A percentile compares a stretch with the other conserved stretches of the same genome.
phyloP scores from a whole-genome alignment of 2,113 vertebrate genomes.

The Anolis sagrei region DNA sequence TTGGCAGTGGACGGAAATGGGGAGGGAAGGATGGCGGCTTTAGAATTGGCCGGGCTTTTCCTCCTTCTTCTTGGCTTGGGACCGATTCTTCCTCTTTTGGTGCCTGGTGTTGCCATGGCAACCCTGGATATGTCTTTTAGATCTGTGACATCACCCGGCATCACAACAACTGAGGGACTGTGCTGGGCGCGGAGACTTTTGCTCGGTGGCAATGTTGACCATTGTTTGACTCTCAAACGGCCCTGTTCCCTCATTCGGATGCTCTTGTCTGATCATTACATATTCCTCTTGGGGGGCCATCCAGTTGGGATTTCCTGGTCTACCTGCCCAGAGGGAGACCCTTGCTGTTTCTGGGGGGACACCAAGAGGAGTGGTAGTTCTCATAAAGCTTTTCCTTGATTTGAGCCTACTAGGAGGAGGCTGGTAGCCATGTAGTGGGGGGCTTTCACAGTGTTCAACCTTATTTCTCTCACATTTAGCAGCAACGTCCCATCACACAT shows the following conservation, averaged over 20 bases:
- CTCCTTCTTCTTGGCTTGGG: background rate
- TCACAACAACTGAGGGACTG: slow-evolving; percentile 33
- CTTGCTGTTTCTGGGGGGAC: too few relatives aligned
- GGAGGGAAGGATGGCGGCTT: background rate
- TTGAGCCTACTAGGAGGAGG: too few relatives aligned
- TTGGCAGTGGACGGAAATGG: background rate
- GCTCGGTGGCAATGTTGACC: background rate
- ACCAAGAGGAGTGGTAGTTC: too few relatives aligned
- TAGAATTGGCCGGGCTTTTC: slow-evolving; percentile 14
- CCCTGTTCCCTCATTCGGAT: too few relatives aligned
- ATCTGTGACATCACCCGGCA: slow-evolving; percentile 13
- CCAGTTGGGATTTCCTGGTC: too few relatives aligned
- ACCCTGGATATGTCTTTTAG: slow-evolving; percentile 34
- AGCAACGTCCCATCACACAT: too few relatives aligned
- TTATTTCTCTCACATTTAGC: too few relatives aligned
- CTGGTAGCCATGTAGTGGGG: too few relatives aligned
- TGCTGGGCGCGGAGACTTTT: background rate
- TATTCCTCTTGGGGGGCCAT: too few relatives aligned
- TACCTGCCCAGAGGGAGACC: too few relatives aligned
- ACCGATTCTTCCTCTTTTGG: background rate
- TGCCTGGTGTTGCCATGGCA: slow-evolving; percentile 27
- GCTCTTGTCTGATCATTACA: background rate
- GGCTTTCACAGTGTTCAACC: too few relatives aligned
- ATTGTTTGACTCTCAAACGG: background rate
- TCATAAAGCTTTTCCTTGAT: too few relatives aligned